Evolutionary conservation across 2,888 invertebrate genomes (phyloP).

Genomic region (Andrena bicolor): DNA sequence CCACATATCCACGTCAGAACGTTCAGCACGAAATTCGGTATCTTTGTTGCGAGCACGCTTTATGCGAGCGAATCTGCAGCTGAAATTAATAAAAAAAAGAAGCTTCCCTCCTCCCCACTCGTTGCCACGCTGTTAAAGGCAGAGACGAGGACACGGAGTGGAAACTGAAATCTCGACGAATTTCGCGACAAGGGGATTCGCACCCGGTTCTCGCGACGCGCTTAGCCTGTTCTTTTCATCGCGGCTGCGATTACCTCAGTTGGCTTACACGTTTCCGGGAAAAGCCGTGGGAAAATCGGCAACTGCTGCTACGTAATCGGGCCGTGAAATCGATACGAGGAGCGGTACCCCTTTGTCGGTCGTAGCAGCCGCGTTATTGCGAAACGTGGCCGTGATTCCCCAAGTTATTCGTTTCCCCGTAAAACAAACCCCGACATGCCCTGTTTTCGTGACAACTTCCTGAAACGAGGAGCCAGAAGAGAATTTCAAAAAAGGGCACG

Average conservation of each 20-base stretch:
- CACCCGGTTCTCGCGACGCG: conserved; percentile 28
- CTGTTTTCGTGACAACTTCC: not conserved
- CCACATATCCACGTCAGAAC: no score
- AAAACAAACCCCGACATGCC: not conserved
- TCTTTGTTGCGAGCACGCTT: not conserved
- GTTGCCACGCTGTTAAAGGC: not conserved
- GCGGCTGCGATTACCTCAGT: conserved; percentile 37
- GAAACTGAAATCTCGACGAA: conserved; percentile 5
- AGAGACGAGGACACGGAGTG: not conserved
- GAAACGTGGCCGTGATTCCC: not conserved
- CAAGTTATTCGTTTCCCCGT: not conserved
- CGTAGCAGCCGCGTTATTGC: not conserved
- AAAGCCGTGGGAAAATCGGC: conserved; percentile 55
- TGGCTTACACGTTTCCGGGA: conserved; percentile 47
- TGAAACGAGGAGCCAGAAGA: no score
- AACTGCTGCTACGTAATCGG: conserved; percentile 46
- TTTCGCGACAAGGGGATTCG: conserved; percentile 19
- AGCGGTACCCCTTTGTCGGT: not conserved
- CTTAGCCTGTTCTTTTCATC: conserved; percentile 33
- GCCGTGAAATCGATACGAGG: conserved; percentile 47
- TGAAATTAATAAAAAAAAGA: not conserved
- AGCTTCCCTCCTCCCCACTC: not conserved
- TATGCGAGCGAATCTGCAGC: not conserved
- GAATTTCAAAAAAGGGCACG: no score
- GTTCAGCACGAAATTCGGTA: not conserved